These are phyloP conservation scores for Malurus splendens DNA, from an alignment of 2,797 vertebrate genomes.

Conservation along the genomic window DNA sequence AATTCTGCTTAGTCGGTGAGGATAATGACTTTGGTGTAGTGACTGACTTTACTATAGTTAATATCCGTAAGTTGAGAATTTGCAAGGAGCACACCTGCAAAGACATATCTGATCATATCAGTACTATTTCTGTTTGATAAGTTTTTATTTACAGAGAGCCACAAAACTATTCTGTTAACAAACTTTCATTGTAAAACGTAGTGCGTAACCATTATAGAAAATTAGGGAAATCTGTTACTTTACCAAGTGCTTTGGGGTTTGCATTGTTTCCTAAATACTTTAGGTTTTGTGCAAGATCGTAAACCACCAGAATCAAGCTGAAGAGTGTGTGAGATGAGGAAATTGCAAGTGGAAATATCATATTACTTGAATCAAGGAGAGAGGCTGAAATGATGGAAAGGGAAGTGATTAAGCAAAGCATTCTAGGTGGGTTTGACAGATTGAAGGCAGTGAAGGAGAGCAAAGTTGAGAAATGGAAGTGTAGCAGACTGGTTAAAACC, in stretches of 20 bases:
- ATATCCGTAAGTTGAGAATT: not conserved
- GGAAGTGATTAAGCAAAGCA: not conserved
- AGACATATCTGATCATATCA: not conserved
- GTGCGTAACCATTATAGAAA: not conserved
- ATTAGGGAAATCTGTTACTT: not conserved
- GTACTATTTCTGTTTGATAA: not conserved
- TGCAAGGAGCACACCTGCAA: not conserved
- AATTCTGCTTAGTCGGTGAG: not conserved
- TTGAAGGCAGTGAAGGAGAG: not conserved
- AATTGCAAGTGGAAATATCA: not conserved
- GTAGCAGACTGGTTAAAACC: not conserved
- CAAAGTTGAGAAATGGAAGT: not conserved
- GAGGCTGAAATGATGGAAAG: not conserved
- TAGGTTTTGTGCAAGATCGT: not conserved
- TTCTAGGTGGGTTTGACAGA: not conserved
- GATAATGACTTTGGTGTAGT: not conserved
- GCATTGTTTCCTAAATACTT: not conserved
- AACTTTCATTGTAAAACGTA: not conserved
- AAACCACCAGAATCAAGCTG: not conserved
- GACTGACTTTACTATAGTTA: not conserved
- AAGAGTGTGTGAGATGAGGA: not conserved
- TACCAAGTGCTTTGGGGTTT: not conserved
- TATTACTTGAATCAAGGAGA: not conserved
- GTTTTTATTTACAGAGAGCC: not conserved
- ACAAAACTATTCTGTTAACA: not conserved